These are phyloP conservation scores for Lithobius niger DNA, from an alignment of 1,140 invertebrate genomes.

Conservation along the genomic window DNA sequence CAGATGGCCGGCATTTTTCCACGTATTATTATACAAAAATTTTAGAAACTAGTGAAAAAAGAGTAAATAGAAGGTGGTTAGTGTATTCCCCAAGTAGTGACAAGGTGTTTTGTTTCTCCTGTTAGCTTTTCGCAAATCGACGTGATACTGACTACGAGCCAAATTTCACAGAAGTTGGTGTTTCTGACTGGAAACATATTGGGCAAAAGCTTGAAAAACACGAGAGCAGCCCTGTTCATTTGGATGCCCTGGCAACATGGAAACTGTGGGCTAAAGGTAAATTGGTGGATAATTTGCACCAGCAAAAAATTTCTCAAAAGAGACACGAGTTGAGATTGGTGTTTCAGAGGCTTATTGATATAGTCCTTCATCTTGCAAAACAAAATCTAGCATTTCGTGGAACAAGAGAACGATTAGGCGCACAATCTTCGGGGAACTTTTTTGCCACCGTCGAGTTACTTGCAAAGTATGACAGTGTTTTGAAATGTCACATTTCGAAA, in stretches of 20 bases:
- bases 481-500: too few relatives aligned
- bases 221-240: too few relatives aligned
- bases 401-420: neutral
- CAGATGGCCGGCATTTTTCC: neutral
- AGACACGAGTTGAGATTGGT: neutral
- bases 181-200: neutral
- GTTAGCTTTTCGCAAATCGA: too few relatives aligned
- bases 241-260: too few relatives aligned
- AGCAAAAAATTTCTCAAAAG: too few relatives aligned
- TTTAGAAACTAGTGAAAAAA: neutral
- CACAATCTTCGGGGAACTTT: neutral
- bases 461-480: neutral
- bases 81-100: neutral
- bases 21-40: neutral
- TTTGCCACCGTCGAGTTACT: too few relatives aligned
- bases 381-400: neutral
- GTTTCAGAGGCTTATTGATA: neutral
- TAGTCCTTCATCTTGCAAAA: neutral
- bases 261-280: too few relatives aligned
- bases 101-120: neutral
- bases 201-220: neutral
- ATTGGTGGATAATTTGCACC: too few relatives aligned
- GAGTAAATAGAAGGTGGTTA: neutral
- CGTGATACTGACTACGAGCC: too few relatives aligned
- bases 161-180: too few relatives aligned